These are phyloP conservation scores for Corbicula japonica DNA, from an alignment of 2,888 invertebrate species.

Conservation along the genomic window DNA sequence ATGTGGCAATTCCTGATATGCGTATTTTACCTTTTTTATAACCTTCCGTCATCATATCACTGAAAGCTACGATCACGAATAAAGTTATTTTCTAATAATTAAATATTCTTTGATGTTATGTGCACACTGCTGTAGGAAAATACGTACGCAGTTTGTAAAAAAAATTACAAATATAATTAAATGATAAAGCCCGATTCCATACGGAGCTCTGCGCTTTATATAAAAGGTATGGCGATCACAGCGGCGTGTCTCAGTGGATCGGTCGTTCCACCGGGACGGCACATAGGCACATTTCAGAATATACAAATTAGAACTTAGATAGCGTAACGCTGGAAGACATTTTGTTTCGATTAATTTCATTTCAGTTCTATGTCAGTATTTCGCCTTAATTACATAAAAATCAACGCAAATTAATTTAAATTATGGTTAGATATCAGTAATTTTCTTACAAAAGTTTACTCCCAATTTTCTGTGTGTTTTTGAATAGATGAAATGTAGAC, in stretches of 20 bases:
- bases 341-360: slow-evolving; percentile 25
- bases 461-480: too few species aligned
- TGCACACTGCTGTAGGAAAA: slow-evolving; percentile 18
- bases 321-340: slow-evolving; percentile 3
- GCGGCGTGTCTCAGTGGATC: slow-evolving; percentile 31
- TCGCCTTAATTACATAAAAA: slow-evolving; percentile 11
- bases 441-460: too few species aligned
- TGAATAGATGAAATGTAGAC: too few species aligned
- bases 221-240: slow-evolving; percentile 32
- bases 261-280: slow-evolving; percentile 14
- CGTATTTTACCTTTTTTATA: too few species aligned
- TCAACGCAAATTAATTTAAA: background rate
- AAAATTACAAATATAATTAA: slow-evolving; percentile 45
- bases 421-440: too few species aligned
- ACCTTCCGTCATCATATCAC: background rate
- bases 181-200: slow-evolving; percentile 29
- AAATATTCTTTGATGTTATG: slow-evolving; percentile 4
- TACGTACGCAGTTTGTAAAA: slow-evolving; percentile 15
- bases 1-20: too few species aligned
- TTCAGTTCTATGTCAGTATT: slow-evolving; percentile 3
- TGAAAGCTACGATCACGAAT: slow-evolving; percentile 6
- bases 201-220: slow-evolving; percentile 28
- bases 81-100: slow-evolving; percentile 10
- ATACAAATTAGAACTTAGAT: slow-evolving; percentile 30
- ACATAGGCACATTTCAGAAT: slow-evolving; percentile 46